These are phyloP conservation scores for Drepana arcuata DNA, from an alignment of 1,140 invertebrate species.

Conservation along the genomic window DNA sequence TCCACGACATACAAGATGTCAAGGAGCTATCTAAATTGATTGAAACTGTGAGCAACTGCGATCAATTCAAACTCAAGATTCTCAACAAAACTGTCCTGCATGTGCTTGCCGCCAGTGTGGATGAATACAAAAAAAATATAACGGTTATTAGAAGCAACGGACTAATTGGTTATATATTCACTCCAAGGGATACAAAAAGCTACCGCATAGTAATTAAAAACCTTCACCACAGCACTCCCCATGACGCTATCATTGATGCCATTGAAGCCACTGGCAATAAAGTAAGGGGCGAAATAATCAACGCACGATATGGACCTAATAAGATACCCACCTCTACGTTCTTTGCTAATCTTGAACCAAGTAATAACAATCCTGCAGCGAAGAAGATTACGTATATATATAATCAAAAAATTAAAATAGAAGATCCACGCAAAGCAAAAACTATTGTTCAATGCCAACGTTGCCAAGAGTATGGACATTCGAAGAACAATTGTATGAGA, in stretches of 20 bases:
- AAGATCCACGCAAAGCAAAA: no score
- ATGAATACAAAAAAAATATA: slow-evolving; percentile 1
- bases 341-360: no score
- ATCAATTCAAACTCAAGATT: not conserved
- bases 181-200: not conserved
- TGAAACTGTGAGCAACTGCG: not conserved
- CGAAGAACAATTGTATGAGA: no score
- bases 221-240: slow-evolving; percentile 5
- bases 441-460: no score
- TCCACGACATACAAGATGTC: not conserved
- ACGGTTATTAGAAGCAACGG: not conserved
- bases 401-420: no score
- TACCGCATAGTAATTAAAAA: slow-evolving; percentile 6
- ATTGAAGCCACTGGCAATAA: slow-evolving; percentile 6
- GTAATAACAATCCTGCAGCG: no score
- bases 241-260: slow-evolving; percentile 4
- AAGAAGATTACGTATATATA: no score
- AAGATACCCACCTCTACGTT: no score
- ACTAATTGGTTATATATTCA: slow-evolving; percentile 4
- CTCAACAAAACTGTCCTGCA: not conserved
- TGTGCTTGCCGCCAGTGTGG: not conserved
- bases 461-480: no score
- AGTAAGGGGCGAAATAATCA: no score
- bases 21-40: not conserved
- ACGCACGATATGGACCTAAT: no score